Evolutionary conservation across 2,113 vertebrate genomes (phyloP), one percentile per base, ranked within the genome.

Genomic region (Formicarius rufipectus): DNA sequence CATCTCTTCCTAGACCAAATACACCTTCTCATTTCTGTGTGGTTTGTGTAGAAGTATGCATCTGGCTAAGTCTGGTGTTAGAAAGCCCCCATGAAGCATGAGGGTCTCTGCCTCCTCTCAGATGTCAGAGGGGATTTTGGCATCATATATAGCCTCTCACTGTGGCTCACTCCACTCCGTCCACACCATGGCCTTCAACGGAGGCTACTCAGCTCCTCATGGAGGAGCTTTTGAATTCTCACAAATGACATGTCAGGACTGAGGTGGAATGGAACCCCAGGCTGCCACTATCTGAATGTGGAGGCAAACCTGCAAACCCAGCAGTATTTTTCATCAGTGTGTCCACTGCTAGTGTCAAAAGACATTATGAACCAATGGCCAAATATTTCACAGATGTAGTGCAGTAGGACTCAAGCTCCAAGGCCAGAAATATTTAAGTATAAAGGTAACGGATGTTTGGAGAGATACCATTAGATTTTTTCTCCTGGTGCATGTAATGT

Each of bases 111-210:
- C 25, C n/a, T 14, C 25, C 40, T 69, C 14, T 27, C 40, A 56
- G 42, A 27, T 56, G 24, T 35, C 40, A 42, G 22, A 71, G 27
- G 23, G 27, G 13, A 63, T 79, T 90, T 72, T 8, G 12, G 21
- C 44, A 22, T 50, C 27, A 3, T 21, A 8, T 5, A 10, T 2
- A n/a, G 16, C 20, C 23, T 92, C 25, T 30, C 0, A 0, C 11
- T 71, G n/a, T 74, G 55, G 22, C 27, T 73, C 27, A 42, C 9
- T 13, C 13, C 1, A 1, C 2, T 45, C 9, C 45, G 9, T 24
- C 28, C 11, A 16, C 44, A 27, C 28, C 1, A 2, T 0, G 0
- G 5, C n/a, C 55, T 87, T 44, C 56, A 24, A 5, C 11, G 3
- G 12, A 7, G 52, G 3, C 33, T 81, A n/a, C 45, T 81, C 55